Evolutionary conservation across 2,888 invertebrate species (phyloP), one percentile per base, ranked within the genome.

Genomic region (Lordiphosa fenestrarum): DNA sequence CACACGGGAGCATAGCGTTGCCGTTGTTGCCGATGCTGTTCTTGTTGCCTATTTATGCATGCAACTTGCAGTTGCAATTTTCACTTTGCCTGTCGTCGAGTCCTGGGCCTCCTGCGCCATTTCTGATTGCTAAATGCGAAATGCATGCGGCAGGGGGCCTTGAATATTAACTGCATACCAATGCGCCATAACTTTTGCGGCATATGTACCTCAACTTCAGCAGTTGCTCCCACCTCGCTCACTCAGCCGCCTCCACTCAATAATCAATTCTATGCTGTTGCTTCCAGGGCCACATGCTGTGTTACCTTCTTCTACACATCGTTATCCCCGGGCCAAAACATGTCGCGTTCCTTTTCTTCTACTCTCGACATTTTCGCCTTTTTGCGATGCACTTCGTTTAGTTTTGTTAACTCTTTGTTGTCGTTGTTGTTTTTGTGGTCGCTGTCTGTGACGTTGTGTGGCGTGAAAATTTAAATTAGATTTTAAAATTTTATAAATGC

Each of bases 401-500:
- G 63, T 65, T 59, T 65, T 52, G 56, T 50, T 62, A 30, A 46
- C 35, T 50, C 55, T 50, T 69, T 52, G 55, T 58, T 66, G 60
- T 44, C 38, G 38, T 37, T 46, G 46, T 37, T 53, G 64, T 50
- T 35, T 21, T 38, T 38, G 7, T n/a, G 6, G 19, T 41, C 9
- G 13, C 23, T 30, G 7, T 48, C 49, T 64, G 57, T 15, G 15
- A 15, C 15, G 15, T 15, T 15, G 15, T 61, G 64, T 71, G 67
- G 85, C 71, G 83, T 84, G 69, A 85, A 86, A 84, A 86, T 84
- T 76, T 71, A 84, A 84, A 86, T 86, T 76, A 80, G 77, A 86
- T 86, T 84, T 86, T 86, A 84, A 86, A 84, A 72, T 86, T 84
- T 85, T 71, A 86, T 84, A 84, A 82, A 85, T 73, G 73, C 68